Percentiles rank a stretch among this genome's conserved stretches.
Conservation (phyloP, 2,888 invertebrate genomes). For the Lasius platythorax region DNA sequence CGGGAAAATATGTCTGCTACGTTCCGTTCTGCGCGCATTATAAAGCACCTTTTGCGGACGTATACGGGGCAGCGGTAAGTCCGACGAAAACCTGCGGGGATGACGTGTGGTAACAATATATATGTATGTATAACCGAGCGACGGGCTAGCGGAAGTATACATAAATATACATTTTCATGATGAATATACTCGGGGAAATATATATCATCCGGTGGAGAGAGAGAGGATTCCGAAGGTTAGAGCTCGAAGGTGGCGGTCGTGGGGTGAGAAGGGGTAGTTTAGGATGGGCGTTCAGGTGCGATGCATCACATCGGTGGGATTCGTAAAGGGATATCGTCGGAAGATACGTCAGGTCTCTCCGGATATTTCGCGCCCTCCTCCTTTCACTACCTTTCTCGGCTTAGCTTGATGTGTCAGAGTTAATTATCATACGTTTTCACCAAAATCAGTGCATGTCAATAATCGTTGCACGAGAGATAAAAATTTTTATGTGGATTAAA, state of each 20-base stretch:
- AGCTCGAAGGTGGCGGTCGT: conserved; percentile 1
- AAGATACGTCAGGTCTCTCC: conserved; percentile 58
- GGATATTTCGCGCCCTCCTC: conserved; percentile 60
- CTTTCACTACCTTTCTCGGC: conserved; percentile 6
- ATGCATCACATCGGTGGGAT: conserved; percentile 54
- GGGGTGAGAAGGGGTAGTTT: not conserved
- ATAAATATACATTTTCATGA: conserved; percentile 79
- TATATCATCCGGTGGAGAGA: conserved; percentile 52
- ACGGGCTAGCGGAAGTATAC: conserved; percentile 63
- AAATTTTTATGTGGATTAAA: not conserved
- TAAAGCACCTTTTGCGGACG: conserved; percentile 64
- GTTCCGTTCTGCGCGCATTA: conserved; percentile 71
- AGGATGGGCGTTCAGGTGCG: conserved; percentile 39
- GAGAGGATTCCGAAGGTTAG: conserved; percentile 59
- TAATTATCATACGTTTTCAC: not conserved
- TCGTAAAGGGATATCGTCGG: conserved; percentile 59
- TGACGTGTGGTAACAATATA: conserved; percentile 64
- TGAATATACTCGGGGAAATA: conserved; percentile 70
- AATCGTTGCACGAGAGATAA: not conserved
- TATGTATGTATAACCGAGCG: conserved; percentile 57
- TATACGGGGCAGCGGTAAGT: conserved; percentile 61
- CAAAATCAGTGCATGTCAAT: not conserved
- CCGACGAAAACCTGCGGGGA: conserved; percentile 54
- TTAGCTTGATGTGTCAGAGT: not conserved
- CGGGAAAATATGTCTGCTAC: conserved; percentile 72